Evolutionary conservation across 2,113 vertebrate genomes (phyloP).

Genomic region (Ia io): DNA sequence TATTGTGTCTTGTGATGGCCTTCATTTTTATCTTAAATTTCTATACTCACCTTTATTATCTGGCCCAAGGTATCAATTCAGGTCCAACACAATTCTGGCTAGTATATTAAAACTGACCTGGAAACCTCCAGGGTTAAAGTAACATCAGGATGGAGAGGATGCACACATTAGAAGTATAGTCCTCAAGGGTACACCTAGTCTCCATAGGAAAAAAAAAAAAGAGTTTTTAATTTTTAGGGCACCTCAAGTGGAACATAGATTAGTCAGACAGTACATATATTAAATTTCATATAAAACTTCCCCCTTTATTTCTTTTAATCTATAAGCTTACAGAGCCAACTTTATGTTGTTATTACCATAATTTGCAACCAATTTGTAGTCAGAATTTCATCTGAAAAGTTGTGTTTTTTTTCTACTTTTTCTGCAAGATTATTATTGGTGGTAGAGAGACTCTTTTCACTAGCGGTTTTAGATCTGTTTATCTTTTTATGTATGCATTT

Average conservation of each 20-base stretch:
- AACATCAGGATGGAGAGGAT: background rate
- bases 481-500: constrained; percentile 90
- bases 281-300: constrained; percentile 24
- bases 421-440: constrained; percentile 93
- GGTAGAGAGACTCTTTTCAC: constrained; percentile 93
- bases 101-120: background rate
- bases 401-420: background rate
- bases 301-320: constrained; percentile 6
- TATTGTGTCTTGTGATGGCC: too few species aligned
- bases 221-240: background rate
- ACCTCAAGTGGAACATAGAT: background rate
- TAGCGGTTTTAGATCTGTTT: constrained; percentile 92
- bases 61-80: background rate
- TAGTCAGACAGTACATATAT: background rate
- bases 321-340: background rate
- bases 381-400: constrained; percentile 21
- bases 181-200: background rate
- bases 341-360: constrained; percentile 2
- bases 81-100: background rate
- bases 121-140: background rate
- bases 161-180: background rate
- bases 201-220: background rate
- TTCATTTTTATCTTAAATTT: background rate
- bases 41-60: background rate
- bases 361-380: background rate